These are phyloP conservation scores for Phaetusa simplex DNA, from an alignment of 2,113 vertebrate species.

Conservation along the genomic window DNA sequence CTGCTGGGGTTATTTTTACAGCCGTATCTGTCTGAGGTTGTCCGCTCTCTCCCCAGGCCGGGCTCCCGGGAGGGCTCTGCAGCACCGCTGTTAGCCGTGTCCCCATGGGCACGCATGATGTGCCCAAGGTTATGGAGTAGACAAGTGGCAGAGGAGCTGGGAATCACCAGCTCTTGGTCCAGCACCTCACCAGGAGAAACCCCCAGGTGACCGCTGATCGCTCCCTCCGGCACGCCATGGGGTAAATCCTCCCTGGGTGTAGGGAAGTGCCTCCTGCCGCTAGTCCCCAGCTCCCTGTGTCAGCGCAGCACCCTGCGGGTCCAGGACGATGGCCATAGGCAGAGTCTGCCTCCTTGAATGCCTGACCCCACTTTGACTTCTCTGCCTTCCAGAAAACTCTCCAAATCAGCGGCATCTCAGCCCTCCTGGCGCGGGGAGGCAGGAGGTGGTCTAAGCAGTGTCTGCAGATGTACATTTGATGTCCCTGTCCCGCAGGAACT, in stretches of 20 bases:
- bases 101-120: accelerated
- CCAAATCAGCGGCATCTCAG: background rate
- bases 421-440: background rate
- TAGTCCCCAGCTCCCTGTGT: accelerated
- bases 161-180: background rate
- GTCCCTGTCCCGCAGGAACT: background rate
- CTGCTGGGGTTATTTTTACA: background rate
- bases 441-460: background rate
- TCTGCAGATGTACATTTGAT: background rate
- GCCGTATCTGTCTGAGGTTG: background rate
- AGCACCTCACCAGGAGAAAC: background rate
- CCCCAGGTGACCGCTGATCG: accelerated
- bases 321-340: accelerated
- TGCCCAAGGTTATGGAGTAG: background rate
- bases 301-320: accelerated
- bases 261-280: background rate
- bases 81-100: accelerated
- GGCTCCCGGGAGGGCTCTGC: background rate
- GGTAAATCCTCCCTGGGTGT: background rate
- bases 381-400: background rate
- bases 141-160: background rate
- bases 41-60: accelerated
- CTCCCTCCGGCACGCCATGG: accelerated
- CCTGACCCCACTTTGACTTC: background rate
- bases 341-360: accelerated